phyloP scores from a whole-genome alignment of 1,140 invertebrate species.

The Drosophila nigrodunni region DNA sequence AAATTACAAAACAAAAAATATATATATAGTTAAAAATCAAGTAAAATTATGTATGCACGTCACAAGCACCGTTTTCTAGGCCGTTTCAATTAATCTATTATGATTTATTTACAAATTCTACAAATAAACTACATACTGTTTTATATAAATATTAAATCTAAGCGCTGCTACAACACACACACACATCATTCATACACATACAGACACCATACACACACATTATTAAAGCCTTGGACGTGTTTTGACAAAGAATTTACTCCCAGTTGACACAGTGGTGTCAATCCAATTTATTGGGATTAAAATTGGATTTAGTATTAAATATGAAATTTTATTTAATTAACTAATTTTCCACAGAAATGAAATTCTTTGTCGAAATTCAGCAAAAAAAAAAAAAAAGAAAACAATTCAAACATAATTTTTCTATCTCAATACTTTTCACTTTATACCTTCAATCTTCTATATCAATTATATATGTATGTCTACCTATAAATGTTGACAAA shows the following conservation, averaged over 20 bases:
- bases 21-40: constrained; percentile 43
- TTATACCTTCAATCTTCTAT: constrained; percentile 44
- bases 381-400: not conserved
- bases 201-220: constrained; percentile 11
- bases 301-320: constrained; percentile 13
- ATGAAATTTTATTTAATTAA: constrained; percentile 2
- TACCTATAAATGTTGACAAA: constrained; percentile 46
- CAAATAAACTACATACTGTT: constrained; percentile 44
- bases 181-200: constrained; percentile 10
- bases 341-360: not conserved
- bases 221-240: constrained; percentile 22
- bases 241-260: constrained; percentile 32
- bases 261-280: not conserved
- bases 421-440: constrained; percentile 59
- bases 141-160: constrained; percentile 69
- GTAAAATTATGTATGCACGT: constrained; percentile 77
- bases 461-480: constrained; percentile 50
- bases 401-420: constrained; percentile 47
- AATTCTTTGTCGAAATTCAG: constrained; percentile 16
- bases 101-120: constrained; percentile 71
- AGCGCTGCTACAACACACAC: constrained; percentile 43
- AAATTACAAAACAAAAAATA: constrained; percentile 28
- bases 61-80: constrained; percentile 80
- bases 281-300: constrained; percentile 21
- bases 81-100: constrained; percentile 74